Conservation (phyloP, 2,888 invertebrate genomes). For the Himalopsyche japonica region DNA sequence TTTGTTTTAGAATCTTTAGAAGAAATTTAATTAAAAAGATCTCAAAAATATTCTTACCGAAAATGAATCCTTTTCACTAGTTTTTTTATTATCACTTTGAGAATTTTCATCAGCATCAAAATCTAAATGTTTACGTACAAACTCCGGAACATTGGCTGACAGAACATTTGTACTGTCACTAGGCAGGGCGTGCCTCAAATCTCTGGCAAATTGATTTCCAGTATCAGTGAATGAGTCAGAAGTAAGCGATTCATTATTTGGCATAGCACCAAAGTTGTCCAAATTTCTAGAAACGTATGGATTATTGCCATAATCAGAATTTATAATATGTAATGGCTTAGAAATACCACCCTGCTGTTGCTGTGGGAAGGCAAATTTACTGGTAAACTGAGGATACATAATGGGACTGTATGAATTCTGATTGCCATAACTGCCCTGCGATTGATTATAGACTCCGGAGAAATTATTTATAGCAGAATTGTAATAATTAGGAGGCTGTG, state of each 20-base stretch:
- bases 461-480: neutral
- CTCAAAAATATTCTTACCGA: neutral
- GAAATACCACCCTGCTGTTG: neutral
- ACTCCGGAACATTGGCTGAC: slow-evolving; percentile 3
- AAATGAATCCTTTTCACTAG: neutral
- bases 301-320: slow-evolving; percentile 11
- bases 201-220: neutral
- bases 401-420: slow-evolving; percentile 10
- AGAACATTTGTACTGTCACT: neutral
- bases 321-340: neutral
- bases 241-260: neutral
- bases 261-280: neutral
- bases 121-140: slow-evolving; percentile 9
- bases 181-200: neutral
- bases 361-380: slow-evolving; percentile 10
- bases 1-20: too few relatives aligned
- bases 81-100: neutral
- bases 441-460: neutral
- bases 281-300: slow-evolving; percentile 8
- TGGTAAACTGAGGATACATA: slow-evolving; percentile 27
- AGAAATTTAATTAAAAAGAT: too few relatives aligned
- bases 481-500: neutral
- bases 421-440: neutral
- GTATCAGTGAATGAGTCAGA: neutral
- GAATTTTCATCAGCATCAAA: neutral